A percentile compares a stretch with the other conserved stretches of the same genome.
phyloP scores from a whole-genome alignment of 2,113 vertebrate species.

The Synchiropus splendidus region DNA sequence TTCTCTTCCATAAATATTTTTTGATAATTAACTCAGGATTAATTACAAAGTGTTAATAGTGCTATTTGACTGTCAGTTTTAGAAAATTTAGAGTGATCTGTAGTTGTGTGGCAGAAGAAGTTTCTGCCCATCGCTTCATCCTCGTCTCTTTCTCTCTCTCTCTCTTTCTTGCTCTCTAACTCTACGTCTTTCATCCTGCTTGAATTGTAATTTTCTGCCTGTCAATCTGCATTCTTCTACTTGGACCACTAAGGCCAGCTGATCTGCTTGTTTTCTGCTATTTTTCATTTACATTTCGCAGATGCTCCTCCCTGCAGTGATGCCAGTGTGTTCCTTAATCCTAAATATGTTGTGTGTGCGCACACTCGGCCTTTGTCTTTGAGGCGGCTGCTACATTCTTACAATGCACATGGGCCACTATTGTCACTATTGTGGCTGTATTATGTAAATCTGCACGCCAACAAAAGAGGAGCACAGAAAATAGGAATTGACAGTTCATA shows the following conservation, averaged over 20 bases:
- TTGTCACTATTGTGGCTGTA: slow-evolving; percentile 37
- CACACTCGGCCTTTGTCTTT: slow-evolving; percentile 46
- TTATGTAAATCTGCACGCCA: slow-evolving; percentile 43
- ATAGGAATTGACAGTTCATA: slow-evolving; percentile 13
- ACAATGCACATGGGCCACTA: slow-evolving; percentile 38
- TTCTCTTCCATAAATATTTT: too few relatives aligned
- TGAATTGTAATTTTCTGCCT: slow-evolving; percentile 42
- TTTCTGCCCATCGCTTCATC: too few relatives aligned
- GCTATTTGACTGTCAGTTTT: too few relatives aligned
- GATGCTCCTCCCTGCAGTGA: slow-evolving; percentile 30
- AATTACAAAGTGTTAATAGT: too few relatives aligned
- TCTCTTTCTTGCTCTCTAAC: too few relatives aligned
- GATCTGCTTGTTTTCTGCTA: slow-evolving; percentile 33
- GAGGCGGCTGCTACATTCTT: slow-evolving; percentile 32
- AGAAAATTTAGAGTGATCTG: too few relatives aligned
- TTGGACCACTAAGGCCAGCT: slow-evolving; percentile 38
- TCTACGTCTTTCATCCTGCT: slow-evolving; percentile 10
- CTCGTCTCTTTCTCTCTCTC: too few relatives aligned
- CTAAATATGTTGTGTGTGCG: slow-evolving; percentile 34
- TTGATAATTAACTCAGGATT: too few relatives aligned
- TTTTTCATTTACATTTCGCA: slow-evolving; percentile 47
- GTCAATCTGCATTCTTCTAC: slow-evolving; percentile 45
- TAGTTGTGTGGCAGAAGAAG: too few relatives aligned
- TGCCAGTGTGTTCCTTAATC: slow-evolving; percentile 40
- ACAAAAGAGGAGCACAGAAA: slow-evolving; percentile 13